phyloP scores from a whole-genome alignment of 2,888 invertebrate genomes.

The Idaea dimidiata region DNA sequence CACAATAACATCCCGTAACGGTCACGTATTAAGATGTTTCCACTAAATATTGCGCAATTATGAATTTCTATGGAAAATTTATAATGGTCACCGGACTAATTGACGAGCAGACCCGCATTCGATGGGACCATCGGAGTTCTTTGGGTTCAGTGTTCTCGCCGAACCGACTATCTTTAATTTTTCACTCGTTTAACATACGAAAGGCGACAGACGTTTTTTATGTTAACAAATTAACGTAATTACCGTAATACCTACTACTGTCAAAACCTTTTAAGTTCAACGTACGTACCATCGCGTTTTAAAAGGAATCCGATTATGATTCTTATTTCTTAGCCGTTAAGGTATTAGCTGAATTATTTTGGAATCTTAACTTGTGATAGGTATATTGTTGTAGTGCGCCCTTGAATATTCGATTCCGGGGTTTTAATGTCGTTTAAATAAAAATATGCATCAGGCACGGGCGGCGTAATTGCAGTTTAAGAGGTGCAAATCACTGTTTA shows the following conservation, averaged over 20 bases:
- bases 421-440: slow-evolving; percentile 69
- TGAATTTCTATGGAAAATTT: slow-evolving; percentile 49
- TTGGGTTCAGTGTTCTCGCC: slow-evolving; percentile 21
- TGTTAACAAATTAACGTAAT: slow-evolving; percentile 77
- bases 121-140: slow-evolving; percentile 21
- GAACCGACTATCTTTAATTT: slow-evolving; percentile 53
- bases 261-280: slow-evolving; percentile 78
- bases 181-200: slow-evolving; percentile 52
- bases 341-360: slow-evolving; percentile 49
- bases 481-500: slow-evolving; percentile 50
- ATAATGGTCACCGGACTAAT: slow-evolving; percentile 45
- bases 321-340: slow-evolving; percentile 51
- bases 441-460: slow-evolving; percentile 50
- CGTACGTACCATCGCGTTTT: slow-evolving; percentile 56
- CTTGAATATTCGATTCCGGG: slow-evolving; percentile 66
- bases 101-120: slow-evolving; percentile 44
- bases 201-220: slow-evolving; percentile 62
- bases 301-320: slow-evolving; percentile 39
- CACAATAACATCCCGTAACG: slow-evolving; percentile 32
- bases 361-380: slow-evolving; percentile 48
- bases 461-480: slow-evolving; percentile 52
- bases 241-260: slow-evolving; percentile 73
- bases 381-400: slow-evolving; percentile 62
- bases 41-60: slow-evolving; percentile 44
- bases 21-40: slow-evolving; percentile 36